A percentile compares a stretch with the other conserved stretches of the same genome.
Conservation (phyloP, 1,140 invertebrate species). For the Leptinotarsa undecemlineata region DNA sequence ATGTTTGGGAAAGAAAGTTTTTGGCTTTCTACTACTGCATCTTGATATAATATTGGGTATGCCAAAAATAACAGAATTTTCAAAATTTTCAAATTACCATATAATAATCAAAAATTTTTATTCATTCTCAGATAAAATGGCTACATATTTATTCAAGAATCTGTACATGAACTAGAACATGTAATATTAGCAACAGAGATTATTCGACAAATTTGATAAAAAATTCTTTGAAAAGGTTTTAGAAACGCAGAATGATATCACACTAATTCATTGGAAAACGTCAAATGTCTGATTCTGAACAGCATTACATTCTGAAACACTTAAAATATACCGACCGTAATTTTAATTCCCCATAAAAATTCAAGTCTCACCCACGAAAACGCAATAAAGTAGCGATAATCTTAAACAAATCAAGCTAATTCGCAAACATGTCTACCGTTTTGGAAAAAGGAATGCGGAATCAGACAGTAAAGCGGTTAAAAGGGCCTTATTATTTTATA, state of each 20-base stretch:
- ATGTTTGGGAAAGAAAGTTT: too few species aligned
- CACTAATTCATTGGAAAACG: background rate
- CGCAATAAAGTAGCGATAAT: conserved; percentile 26
- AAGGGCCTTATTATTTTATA: conserved; percentile 47
- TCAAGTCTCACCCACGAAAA: conserved; percentile 16
- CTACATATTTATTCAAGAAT: too few species aligned
- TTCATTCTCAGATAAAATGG: too few species aligned
- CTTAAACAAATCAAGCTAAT: conserved; percentile 30
- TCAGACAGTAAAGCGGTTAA: conserved; percentile 43
- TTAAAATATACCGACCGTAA: background rate
- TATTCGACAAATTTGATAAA: too few species aligned
- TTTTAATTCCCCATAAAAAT: conserved; percentile 24
- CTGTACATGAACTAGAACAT: too few species aligned
- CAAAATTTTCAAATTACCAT: too few species aligned
- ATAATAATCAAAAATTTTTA: too few species aligned
- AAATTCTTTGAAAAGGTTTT: background rate
- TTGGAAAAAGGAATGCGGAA: conserved; percentile 26
- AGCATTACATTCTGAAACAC: background rate
- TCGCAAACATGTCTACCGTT: conserved; percentile 29
- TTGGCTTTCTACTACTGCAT: too few species aligned
- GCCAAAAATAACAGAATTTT: too few species aligned
- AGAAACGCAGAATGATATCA: background rate
- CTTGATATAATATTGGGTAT: too few species aligned
- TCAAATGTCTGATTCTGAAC: background rate
- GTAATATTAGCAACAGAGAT: too few species aligned